Evolutionary conservation across 2,797 vertebrate genomes (phyloP), one percentile per base, ranked within the genome.

Genomic region (Enteromius radiatus): DNA sequence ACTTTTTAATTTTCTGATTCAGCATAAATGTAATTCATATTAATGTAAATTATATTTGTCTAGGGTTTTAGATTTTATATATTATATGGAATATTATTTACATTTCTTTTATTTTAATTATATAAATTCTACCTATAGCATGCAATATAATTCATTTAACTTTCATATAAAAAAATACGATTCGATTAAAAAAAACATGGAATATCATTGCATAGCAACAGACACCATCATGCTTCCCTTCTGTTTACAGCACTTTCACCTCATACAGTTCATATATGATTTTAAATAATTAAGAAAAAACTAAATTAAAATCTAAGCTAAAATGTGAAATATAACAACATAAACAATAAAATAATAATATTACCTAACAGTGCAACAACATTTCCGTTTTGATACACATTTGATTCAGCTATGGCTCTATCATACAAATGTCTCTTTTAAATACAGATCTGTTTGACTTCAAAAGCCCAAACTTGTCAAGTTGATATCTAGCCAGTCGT

Each of bases 391-490:
- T 54, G 43, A 78, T 21, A 28, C 47, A 33, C 45, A 19, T 10
- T 23, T 36, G 0, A 52, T 52, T 8, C 2, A 26, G 38, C 7
- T 23, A 38, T 67, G 31, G n/a, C 28, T 15, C 2, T 14, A 43
- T 36, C 5, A 43, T 43, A 31, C 14, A 56, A 21, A 43, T 5
- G 5, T 70, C 19, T n/a, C 3, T 23, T 23, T 52, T 3, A 23
- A 38, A 52, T 26, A 78, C 3, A 47, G 1, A 14, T 77, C 12
- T 49, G 63, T 45, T 28, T 54, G 5, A 56, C 11, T 3, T 43
- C 47, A 26, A n/a, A 26, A 43, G n/a, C 78, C 5, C 23, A 80
- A 80, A 69, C 78, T 59, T 59, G 78, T 45, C 47, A 69, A 56
- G 77, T 79, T 21, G 10, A 43, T 43, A 26, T 75, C 3, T 19